Base-by-base conservation (phyloP, 2,888 invertebrate genomes). In the Agriopis marginaria region DNA sequence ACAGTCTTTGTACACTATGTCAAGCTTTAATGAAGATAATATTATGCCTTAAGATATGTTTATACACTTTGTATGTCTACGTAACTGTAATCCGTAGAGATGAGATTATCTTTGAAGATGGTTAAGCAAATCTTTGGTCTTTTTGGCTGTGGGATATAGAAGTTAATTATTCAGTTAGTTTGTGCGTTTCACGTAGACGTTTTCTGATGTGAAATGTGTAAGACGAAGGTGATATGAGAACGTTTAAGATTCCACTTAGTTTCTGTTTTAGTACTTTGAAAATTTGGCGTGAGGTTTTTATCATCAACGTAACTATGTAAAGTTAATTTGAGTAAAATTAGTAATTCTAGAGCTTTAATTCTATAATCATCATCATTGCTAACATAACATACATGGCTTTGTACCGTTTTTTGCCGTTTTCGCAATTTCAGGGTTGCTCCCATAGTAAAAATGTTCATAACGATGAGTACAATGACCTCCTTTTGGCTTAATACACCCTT, bases 1-100 rank as follows among this genome's bases (percentile, higher is more conserved):
- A 62, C 11, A 59, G 68, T 66, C 76, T 76, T 77, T 76, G 76
- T 75, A 75, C 56, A 72, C 72, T 78, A 76, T 77, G 77, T 77
- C 78, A 78, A 78, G 73, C 51, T 72, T 72, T 78, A 77, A 77
- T 78, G 76, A 77, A 70, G 60, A 55, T 60, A 65, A 71, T 61
- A 72, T 66, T 71, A 73, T 42, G 61, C 39, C 74, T 47, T 47
- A 47, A 47, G 47, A 47, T 47, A 49, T 14, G 14, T 14, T 49
- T 49, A 61, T 55, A 45, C 45, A 59, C 45, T 45, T 59, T 59
- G 54, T 60, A 47, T 63, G 53, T 73, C 66, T 71, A 10, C 42
- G 23, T 39, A 23, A 49, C 49, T 39, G 54, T 71, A 71, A 72
- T 69, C 72, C 61, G 51, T 17, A 69, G 72, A 58, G 50, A 47